phyloP scores from a whole-genome alignment of 2,888 invertebrate genomes.

The Leistus spinibarbis region DNA sequence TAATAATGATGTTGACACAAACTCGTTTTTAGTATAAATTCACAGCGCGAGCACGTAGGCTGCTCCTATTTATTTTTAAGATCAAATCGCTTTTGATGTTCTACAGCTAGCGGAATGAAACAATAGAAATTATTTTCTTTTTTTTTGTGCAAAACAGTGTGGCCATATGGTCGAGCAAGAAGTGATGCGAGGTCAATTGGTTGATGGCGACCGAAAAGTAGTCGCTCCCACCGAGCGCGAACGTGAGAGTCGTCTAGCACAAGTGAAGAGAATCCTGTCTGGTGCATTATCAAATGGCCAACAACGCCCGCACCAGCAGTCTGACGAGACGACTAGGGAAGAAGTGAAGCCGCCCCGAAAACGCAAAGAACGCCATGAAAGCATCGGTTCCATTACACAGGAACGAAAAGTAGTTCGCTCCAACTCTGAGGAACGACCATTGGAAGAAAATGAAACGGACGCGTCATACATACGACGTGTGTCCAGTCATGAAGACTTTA shows the following conservation, averaged over 20 bases:
- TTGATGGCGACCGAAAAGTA: conserved; percentile 45
- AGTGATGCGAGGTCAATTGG: conserved; percentile 49
- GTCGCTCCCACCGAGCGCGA: conserved; percentile 43
- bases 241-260: conserved; percentile 49
- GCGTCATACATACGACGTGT: conserved; percentile 62
- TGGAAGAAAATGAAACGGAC: conserved; percentile 50
- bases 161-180: conserved; percentile 50
- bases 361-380: conserved; percentile 69
- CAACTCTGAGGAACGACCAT: conserved; percentile 65
- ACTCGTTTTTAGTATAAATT: background rate
- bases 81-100: conserved; percentile 6
- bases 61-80: background rate
- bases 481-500: conserved; percentile 69
- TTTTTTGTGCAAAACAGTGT: conserved; percentile 43
- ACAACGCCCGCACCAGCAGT: conserved; percentile 45
- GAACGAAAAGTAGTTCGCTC: conserved; percentile 68
- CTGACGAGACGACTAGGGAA: conserved; percentile 50
- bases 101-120: background rate
- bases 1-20: background rate
- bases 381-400: conserved; percentile 61
- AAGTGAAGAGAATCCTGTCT: conserved; percentile 50
- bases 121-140: background rate
- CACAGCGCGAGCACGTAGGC: background rate
- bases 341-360: conserved; percentile 58
- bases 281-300: conserved; percentile 42